Percentiles rank a stretch among this genome's conserved stretches.
phyloP scores from a whole-genome alignment of 2,113 vertebrate genomes.

The Egretta garzetta region DNA sequence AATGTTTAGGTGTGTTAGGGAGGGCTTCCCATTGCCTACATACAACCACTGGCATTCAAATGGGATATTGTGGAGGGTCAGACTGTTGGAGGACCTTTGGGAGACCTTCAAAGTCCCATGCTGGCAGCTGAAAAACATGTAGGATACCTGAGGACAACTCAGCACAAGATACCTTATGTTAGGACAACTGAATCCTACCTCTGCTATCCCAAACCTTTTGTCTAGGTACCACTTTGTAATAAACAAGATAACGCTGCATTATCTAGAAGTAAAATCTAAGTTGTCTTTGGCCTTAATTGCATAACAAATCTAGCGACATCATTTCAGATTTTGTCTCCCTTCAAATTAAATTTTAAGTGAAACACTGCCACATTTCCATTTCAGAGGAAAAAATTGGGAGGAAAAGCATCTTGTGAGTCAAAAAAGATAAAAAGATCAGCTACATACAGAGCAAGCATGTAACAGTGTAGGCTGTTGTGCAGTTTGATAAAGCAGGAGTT shows the following conservation, averaged over 20 bases:
- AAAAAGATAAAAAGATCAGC: neutral
- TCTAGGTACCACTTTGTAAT: neutral
- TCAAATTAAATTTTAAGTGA: neutral
- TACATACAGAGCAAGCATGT: neutral
- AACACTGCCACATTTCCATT: neutral
- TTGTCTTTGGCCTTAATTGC: neutral
- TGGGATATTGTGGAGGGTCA: fast-evolving
- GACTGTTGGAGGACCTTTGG: neutral
- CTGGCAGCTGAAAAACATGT: neutral
- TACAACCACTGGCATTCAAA: neutral
- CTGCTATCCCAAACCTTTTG: neutral
- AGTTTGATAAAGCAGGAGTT: neutral
- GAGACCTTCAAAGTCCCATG: neutral
- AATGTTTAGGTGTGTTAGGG: neutral
- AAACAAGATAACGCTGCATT: neutral
- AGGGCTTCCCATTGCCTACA: neutral
- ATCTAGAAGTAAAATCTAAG: neutral
- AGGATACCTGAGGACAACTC: neutral
- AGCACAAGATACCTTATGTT: neutral
- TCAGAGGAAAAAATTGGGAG: neutral
- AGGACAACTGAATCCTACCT: neutral
- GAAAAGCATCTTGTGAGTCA: neutral
- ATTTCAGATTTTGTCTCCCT: neutral
- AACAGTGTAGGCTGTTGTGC: neutral
- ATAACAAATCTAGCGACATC: neutral